Evolutionary conservation across 2,797 vertebrate species (phyloP), one percentile per base, ranked within the genome.

Genomic region (Leptatherina wallacei): DNA sequence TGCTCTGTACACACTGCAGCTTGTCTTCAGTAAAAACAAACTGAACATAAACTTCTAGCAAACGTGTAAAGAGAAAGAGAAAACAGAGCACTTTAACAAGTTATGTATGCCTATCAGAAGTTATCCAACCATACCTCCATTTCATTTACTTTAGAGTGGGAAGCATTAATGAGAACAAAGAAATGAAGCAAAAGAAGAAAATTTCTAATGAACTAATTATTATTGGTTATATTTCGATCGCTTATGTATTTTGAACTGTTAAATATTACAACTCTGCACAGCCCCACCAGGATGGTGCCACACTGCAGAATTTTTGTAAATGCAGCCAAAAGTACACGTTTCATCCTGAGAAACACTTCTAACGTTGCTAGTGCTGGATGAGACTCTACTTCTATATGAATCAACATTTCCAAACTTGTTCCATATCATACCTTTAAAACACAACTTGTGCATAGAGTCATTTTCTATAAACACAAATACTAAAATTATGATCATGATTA

Each of bases 11-110:
- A 16, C 18, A 64, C 29, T 36, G 3, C 22, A 22, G 30, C 52
- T 68, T 42, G n/a, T n/a, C 49, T 52, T 63, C 7, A 63, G 11
- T 40, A 30, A 10, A 38, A 32, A 59, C 10, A 63, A 69, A 64
- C 24, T 56, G 40, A 59, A 69, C 33, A 36, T 6, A 66, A 60
- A 59, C n/a, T 27, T n/a, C 30, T 18, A 65, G 2, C 1, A 71
- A 47, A 2, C 6, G 4, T 52, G 9, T 70, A n/a, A 12, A 24
- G 20, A 65, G 16, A 73, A 65, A 18, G 55, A 27, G 24, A 27
- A 58, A 56, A 49, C 30, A 9, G 5, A 32, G 13, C 13, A 8
- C 3, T 55, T 55, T 30, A 55, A 55, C 14, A 56, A 32, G 54
- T 30, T 18, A 18, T 4, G 3, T 18, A 6, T 55, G 27, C 13